Evolutionary conservation across 2,113 vertebrate genomes (phyloP).

Genomic region (Chaetura pelagica): DNA sequence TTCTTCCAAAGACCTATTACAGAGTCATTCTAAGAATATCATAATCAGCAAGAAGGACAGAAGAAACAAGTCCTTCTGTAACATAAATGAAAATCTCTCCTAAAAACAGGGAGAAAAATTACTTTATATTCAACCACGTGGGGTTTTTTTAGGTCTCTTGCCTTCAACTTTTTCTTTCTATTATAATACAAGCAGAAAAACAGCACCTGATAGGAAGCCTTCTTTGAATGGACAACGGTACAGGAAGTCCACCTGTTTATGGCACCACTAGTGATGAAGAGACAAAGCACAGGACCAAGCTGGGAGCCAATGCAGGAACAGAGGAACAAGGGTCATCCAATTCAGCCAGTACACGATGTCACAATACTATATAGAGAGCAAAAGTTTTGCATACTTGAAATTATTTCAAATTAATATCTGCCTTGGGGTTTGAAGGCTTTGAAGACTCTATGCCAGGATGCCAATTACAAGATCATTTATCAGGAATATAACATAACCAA

Average conservation of each 20-base stretch:
- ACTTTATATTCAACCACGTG: background rate
- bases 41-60: conserved; percentile 47
- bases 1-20: conserved; percentile 46
- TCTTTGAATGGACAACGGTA: background rate
- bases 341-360: background rate
- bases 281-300: background rate
- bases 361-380: background rate
- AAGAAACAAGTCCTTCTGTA: conserved; percentile 43
- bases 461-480: background rate
- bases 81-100: conserved; percentile 27
- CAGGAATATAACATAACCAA: background rate
- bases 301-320: background rate
- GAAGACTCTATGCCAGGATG: background rate
- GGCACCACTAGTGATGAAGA: background rate
- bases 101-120: conserved; percentile 4
- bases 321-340: background rate
- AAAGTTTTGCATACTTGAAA: background rate
- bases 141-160: conserved; percentile 33
- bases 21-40: conserved; percentile 36
- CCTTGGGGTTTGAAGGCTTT: background rate
- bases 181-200: background rate
- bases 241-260: background rate
- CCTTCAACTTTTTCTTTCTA: background rate
- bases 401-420: background rate
- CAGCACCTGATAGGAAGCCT: background rate